Conservation (phyloP, 1,140 invertebrate species). For the Coelopa frigida region DNA sequence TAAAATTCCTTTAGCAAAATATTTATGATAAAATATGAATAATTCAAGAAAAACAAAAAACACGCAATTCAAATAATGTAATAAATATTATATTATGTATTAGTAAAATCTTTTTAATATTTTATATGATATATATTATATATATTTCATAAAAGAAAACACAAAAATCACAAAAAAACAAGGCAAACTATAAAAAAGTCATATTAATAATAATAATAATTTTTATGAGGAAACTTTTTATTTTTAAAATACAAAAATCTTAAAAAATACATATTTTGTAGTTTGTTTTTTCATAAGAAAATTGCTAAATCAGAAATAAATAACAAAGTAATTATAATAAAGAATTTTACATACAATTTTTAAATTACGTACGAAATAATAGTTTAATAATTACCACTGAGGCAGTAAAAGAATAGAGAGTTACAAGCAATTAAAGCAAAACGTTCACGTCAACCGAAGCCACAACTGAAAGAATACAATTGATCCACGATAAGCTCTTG, state of each 20-base stretch:
- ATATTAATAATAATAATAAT: not conserved
- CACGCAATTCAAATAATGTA: constrained; percentile 7
- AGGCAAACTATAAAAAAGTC: not conserved
- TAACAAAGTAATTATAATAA: too few species aligned
- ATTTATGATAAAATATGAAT: constrained; percentile 9
- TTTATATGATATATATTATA: constrained; percentile 3
- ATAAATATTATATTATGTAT: constrained; percentile 8
- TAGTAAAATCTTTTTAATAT: not conserved
- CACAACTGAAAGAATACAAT: too few species aligned
- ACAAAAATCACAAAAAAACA: not conserved
- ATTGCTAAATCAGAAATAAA: too few species aligned
- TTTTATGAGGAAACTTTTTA: constrained; percentile 1
- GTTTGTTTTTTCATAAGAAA: not conserved
- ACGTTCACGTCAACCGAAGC: too few species aligned
- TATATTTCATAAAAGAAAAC: constrained; percentile 1
- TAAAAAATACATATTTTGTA: constrained; percentile 10
- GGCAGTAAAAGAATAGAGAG: too few species aligned
- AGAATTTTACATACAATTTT: too few species aligned
- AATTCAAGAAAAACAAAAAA: constrained; percentile 5
- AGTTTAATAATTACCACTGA: too few species aligned
- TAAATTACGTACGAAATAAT: too few species aligned
- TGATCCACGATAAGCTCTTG: too few species aligned
- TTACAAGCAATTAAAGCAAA: too few species aligned
- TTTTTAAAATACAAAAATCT: constrained; percentile 3
- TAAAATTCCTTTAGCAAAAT: constrained; percentile 18